Base-by-base conservation (phyloP, 2,888 invertebrate species). In the Spodoptera picta region DNA sequence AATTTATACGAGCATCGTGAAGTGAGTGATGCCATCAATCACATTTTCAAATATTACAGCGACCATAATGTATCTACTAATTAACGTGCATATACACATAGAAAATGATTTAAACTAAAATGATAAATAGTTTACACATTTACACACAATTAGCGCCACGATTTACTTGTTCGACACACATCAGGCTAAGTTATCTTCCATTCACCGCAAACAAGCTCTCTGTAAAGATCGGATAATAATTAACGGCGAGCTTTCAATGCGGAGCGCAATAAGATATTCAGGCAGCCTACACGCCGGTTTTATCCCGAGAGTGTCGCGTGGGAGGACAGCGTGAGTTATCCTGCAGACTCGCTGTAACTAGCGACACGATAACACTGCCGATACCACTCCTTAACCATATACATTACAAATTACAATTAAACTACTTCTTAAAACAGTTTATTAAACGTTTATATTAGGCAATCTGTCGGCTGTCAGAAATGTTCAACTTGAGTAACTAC, bases 271-370 rank as follows among this genome's bases (percentile, higher is more conserved):
- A 69, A 75, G 75, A 80, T 73, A 83, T 81, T 78, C 58, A 81
- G 76, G 72, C 79, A 68, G 73, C 77, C 80, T 80, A 81, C 83
- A 82, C 73, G 73, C 65, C 61, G 73, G 76, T 73, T 79, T 75
- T 81, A 83, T 77, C 69, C 77, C 44, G 47, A 72, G 66, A 68
- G 67, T 65, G 74, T 60, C 52, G 77, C 81, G 92, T 92, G 84
- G 92, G 92, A 73, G 89, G 89, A 90, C 87, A 83, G 70, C 69
- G 68, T 71, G 82, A 88, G 82, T 86, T 90, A 89, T 87, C 85
- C 86, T 76, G 77, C 76, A 74, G 78, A 69, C 81, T 80, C 79
- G 78, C 78, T 71, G 72, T 83, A 85, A 82, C 80, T 74, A 85
- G 82, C 69, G 68, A 79, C 79, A 73, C 71, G 86, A 87, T 86